phyloP scores from a whole-genome alignment of 2,797 vertebrate genomes.

The Cryptoprocta ferox region DNA sequence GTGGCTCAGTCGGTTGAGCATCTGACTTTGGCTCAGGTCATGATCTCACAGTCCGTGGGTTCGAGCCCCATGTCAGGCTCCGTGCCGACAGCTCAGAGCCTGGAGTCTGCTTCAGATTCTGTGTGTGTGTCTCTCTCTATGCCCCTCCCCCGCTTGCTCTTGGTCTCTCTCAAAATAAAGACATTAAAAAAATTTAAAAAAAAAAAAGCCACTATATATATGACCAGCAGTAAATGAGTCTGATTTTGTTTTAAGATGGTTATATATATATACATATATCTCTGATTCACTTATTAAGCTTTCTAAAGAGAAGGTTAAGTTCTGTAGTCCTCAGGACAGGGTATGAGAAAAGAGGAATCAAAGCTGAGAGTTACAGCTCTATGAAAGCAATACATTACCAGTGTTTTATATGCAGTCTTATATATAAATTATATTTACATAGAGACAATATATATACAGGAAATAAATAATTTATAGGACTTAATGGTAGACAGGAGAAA shows the following conservation, averaged over 20 bases:
- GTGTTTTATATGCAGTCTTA: neutral
- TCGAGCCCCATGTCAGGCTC: too few relatives aligned
- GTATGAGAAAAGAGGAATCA: neutral
- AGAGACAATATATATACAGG: neutral
- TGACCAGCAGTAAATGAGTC: neutral
- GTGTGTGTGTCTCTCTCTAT: too few relatives aligned
- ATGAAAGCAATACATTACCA: neutral
- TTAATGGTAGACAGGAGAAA: neutral
- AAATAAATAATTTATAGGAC: neutral
- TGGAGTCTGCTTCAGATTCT: too few relatives aligned
- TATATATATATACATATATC: neutral
- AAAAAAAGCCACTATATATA: neutral
- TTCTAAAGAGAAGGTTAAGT: neutral
- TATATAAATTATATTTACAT: neutral
- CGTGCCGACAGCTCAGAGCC: too few relatives aligned
- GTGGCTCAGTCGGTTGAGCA: too few relatives aligned
- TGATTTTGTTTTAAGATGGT: neutral
- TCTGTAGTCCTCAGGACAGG: neutral
- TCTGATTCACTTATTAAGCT: neutral
- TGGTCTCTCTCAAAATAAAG: too few relatives aligned
- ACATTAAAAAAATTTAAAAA: too few relatives aligned
- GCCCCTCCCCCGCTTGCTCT: too few relatives aligned
- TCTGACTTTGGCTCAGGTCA: too few relatives aligned
- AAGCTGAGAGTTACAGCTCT: neutral
- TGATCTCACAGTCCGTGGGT: too few relatives aligned